phyloP scores from a whole-genome alignment of 2,888 invertebrate genomes.

The Agapostemon virescens region DNA sequence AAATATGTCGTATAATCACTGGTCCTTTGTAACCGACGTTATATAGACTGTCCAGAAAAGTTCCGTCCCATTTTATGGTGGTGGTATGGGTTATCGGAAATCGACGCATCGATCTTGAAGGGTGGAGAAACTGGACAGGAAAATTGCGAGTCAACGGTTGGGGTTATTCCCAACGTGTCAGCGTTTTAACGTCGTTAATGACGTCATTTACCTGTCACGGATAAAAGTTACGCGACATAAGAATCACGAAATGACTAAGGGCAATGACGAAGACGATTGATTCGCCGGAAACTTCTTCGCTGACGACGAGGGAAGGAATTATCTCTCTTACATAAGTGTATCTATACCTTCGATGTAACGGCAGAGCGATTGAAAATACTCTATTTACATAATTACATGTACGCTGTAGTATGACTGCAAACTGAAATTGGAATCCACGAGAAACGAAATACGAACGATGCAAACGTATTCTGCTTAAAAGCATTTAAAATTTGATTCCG shows the following conservation, averaged over 20 bases:
- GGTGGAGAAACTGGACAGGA: conserved; percentile 59
- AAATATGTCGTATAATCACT: conserved; percentile 56
- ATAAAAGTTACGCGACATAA: conserved; percentile 57
- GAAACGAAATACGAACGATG: conserved; percentile 40
- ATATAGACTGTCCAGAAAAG: conserved; percentile 53
- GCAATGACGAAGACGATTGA: conserved; percentile 31
- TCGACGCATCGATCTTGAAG: conserved; percentile 74
- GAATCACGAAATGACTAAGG: conserved; percentile 53
- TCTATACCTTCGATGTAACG: neutral
- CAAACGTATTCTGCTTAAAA: conserved; percentile 42
- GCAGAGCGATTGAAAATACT: conserved; percentile 5
- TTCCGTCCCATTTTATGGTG: conserved; percentile 64
- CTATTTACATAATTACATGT: neutral
- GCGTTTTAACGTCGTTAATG: conserved; percentile 76
- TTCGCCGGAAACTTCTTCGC: neutral
- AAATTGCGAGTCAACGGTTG: conserved; percentile 69
- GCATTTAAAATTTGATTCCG: conserved; percentile 58
- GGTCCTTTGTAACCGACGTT: conserved; percentile 46
- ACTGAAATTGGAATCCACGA: conserved; percentile 30
- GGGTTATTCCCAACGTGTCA: conserved; percentile 74
- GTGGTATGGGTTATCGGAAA: conserved; percentile 68
- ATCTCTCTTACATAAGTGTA: too few species aligned
- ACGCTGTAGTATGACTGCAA: neutral
- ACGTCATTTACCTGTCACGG: conserved; percentile 75
- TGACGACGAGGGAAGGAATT: neutral